phyloP scores from a whole-genome alignment of 2,888 invertebrate genomes.

The Caenorhabditis sp. region DNA sequence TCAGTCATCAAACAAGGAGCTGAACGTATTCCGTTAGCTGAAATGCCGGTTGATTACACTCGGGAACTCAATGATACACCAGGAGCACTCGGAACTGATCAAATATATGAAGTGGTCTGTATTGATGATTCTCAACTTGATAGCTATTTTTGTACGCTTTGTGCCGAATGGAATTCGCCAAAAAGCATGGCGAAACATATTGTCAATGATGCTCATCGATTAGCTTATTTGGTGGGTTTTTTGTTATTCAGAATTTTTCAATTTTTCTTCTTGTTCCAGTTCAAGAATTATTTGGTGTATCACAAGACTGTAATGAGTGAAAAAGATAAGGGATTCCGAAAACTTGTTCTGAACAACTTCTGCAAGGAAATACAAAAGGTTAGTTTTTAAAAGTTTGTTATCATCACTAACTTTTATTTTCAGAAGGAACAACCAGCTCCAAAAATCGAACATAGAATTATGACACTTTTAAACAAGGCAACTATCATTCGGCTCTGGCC shows the following conservation, averaged over 20 bases:
- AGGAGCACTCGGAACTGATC: not conserved
- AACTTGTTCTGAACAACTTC: constrained; percentile 16
- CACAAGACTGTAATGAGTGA: constrained; percentile 9
- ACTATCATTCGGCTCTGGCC: constrained; percentile 38
- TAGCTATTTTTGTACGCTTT: constrained; percentile 37
- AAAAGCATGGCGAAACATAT: constrained; percentile 36
- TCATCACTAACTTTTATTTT: not conserved
- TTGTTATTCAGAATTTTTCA: too few relatives aligned
- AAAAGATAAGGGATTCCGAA: constrained; percentile 1
- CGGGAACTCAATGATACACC: not conserved
- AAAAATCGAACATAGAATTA: constrained; percentile 10
- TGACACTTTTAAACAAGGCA: constrained; percentile 16
- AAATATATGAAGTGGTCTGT: constrained; percentile 34
- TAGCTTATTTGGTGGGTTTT: constrained; percentile 17
- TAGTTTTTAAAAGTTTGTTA: not conserved
- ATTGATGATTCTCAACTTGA: constrained; percentile 29
- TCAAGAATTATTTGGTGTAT: not conserved
- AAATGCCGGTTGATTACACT: constrained; percentile 17
- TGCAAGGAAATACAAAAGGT: constrained; percentile 17
- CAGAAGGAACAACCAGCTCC: constrained; percentile 1
- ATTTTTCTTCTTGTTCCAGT: constrained; percentile 7
- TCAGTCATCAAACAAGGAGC: constrained; percentile 18
- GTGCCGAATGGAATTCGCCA: constrained; percentile 32
- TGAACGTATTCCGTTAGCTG: constrained; percentile 4
- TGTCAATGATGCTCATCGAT: constrained; percentile 15